These are phyloP conservation scores for Cantharis nigra DNA, from an alignment of 2,888 invertebrate genomes.

Conservation along the genomic window DNA sequence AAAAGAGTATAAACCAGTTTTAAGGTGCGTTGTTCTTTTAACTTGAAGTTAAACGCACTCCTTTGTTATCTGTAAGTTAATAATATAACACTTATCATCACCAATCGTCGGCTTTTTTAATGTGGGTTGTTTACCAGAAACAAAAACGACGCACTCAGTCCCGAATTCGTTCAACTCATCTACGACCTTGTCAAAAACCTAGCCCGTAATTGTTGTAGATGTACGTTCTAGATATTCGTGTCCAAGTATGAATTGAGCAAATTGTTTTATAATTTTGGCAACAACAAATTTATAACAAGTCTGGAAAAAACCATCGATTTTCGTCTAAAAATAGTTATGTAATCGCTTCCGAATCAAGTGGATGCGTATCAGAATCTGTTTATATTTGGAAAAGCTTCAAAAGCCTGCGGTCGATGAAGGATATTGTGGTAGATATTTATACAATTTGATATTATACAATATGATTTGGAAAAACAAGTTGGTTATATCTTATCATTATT, in stretches of 20 bases:
- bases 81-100: background rate
- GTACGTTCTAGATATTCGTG: background rate
- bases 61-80: background rate
- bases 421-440: background rate
- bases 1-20: no score
- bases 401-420: background rate
- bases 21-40: background rate
- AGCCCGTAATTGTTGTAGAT: background rate
- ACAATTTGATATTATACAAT: conserved; percentile 11
- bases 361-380: background rate
- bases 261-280: background rate
- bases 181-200: background rate
- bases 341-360: background rate
- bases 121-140: background rate
- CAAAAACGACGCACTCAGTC: background rate
- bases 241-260: background rate
- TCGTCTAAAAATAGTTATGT: background rate
- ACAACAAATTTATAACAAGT: background rate
- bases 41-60: background rate
- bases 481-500: conserved; percentile 14
- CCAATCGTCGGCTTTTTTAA: background rate
- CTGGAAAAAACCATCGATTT: background rate
- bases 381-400: background rate
- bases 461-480: conserved; percentile 1
- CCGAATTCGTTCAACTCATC: background rate